Evolutionary conservation across 2,113 vertebrate species (phyloP), one percentile per base, ranked within the genome.

Genomic region (Paradisaea rubra): DNA sequence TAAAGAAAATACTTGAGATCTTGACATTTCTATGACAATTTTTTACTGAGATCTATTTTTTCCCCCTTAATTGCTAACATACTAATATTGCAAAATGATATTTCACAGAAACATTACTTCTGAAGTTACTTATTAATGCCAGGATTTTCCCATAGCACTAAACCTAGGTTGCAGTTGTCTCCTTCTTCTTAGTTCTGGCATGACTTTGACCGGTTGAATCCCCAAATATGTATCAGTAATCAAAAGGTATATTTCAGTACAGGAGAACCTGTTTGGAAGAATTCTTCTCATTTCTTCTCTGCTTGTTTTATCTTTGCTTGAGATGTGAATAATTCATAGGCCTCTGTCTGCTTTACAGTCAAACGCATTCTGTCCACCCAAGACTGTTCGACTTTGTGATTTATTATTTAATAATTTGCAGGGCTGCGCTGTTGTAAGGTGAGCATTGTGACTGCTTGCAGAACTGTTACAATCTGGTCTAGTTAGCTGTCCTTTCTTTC

Each of bases 391-490:
- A 98, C 98, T 98, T 98, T 98, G 98, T 99, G 98, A 99, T 99
- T 98, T 98, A 99, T 99, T 99, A 99, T 99, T 99, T 98, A 99
- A 98, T 97, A 98, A 98, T 98, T 98, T 98, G 98, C 98, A 98
- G 98, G 98, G 98, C 98, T 98, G 97, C 98, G 97, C 97, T 97
- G 97, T 97, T 98, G 97, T 98, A 98, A 98, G 98, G 98, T 98
- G 98, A 98, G 98, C 98, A 97, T 95, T 98, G 98, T 97, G 98
- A 98, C 98, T 98, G 97, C 98, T 98, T 98, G 97, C 98, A 98
- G 98, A 98, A 98, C 98, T 98, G 98, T 98, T 98, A 98, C 98
- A 98, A 98, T 98, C 98, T 97, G 97, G 98, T 98, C 98, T 98
- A 98, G 98, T 98, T 98, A 98, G 97, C 98, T 98, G 98, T 98